phyloP scores from a whole-genome alignment of 1,140 invertebrate genomes.

The Ips nitidus region DNA sequence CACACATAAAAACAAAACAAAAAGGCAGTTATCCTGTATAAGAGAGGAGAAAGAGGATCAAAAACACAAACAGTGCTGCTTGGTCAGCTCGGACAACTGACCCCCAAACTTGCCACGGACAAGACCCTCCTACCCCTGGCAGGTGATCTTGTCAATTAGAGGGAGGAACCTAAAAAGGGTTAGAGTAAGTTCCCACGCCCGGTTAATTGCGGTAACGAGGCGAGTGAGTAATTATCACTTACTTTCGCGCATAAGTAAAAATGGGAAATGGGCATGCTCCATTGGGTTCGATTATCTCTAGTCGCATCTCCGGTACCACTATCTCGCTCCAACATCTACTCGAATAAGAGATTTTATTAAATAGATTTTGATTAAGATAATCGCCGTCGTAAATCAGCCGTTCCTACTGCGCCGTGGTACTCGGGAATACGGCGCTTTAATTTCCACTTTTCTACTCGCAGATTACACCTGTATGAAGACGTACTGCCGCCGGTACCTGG shows the following conservation, averaged over 20 bases:
- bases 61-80: too few relatives aligned
- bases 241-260: slow-evolving; percentile 15
- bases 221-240: slow-evolving; percentile 28
- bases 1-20: too few relatives aligned
- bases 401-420: background rate
- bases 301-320: slow-evolving; percentile 4
- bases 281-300: slow-evolving; percentile 19
- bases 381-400: slow-evolving; percentile 17
- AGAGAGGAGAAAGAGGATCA: too few relatives aligned
- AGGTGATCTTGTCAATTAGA: background rate
- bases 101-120: too few relatives aligned
- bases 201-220: slow-evolving; percentile 16
- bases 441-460: background rate
- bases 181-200: background rate
- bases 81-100: too few relatives aligned
- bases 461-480: background rate
- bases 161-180: background rate
- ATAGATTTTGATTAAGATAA: slow-evolving; percentile 30
- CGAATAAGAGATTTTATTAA: slow-evolving; percentile 26
- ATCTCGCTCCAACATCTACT: slow-evolving; percentile 14
- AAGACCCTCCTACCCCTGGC: too few relatives aligned
- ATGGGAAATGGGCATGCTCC: slow-evolving; percentile 15
- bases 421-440: background rate
- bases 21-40: too few relatives aligned
- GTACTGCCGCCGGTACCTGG: too few relatives aligned